Conservation (phyloP, 2,888 invertebrate genomes). For the Liodrosophila aerea region DNA sequence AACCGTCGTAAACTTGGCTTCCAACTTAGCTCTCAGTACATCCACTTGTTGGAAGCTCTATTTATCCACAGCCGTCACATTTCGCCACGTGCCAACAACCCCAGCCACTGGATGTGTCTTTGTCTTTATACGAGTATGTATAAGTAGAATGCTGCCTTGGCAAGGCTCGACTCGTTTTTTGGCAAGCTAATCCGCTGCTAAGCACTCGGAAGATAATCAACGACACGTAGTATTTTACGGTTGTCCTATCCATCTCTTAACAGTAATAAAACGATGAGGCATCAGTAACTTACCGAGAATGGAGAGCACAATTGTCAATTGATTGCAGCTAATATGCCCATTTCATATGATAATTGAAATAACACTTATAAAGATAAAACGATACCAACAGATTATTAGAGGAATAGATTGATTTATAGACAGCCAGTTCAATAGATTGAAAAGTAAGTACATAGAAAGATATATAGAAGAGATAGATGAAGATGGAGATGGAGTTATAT, state of each 20-base stretch:
- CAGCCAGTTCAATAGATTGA: no score
- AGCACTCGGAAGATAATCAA: constrained; percentile 69
- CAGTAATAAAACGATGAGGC: background rate
- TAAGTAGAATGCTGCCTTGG: constrained; percentile 14
- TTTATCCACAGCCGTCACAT: constrained; percentile 21
- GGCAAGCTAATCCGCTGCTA: constrained; percentile 65
- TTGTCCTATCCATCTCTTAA: constrained; percentile 27
- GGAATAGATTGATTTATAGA: no score
- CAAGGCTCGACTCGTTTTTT: constrained; percentile 50
- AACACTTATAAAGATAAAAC: no score
- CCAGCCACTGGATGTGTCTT: background rate
- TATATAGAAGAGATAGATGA: no score
- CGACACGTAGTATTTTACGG: constrained; percentile 61
- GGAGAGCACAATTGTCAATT: constrained; percentile 13
- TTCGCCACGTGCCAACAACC: constrained; percentile 39
- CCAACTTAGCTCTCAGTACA: constrained; percentile 3
- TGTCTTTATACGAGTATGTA: background rate
- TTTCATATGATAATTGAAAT: constrained; percentile 18
- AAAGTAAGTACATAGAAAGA: no score
- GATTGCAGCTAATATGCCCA: constrained; percentile 30
- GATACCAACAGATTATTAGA: no score
- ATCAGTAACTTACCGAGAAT: constrained; percentile 16
- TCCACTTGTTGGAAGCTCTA: constrained; percentile 54
- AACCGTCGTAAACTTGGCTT: constrained; percentile 27
- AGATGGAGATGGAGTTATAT: no score